phyloP scores from a whole-genome alignment of 2,113 vertebrate genomes.

The Poeciliopsis turrubarensis region DNA sequence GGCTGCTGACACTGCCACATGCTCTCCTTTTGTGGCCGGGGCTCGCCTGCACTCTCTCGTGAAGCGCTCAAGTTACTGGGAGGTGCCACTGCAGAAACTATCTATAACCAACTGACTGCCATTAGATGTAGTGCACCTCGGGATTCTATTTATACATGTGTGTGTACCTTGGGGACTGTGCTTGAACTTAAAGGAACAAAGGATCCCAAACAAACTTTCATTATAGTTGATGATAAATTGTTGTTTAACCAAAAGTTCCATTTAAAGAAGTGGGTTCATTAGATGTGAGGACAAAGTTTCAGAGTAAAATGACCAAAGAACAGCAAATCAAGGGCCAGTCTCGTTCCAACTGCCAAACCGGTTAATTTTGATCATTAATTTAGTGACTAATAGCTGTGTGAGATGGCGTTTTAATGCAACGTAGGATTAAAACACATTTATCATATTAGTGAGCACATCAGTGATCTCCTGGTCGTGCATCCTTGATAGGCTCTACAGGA shows the following conservation, averaged over 20 bases:
- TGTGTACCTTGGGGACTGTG: constrained; percentile 36
- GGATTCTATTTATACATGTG: constrained; percentile 41
- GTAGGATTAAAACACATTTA: constrained; percentile 83
- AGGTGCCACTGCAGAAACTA: constrained; percentile 56
- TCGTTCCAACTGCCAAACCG: constrained; percentile 74
- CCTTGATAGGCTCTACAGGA: constrained; percentile 83
- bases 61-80: constrained; percentile 33
- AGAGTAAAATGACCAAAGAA: constrained; percentile 70
- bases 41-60: constrained; percentile 47
- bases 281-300: constrained; percentile 64
- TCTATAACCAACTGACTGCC: constrained; percentile 53
- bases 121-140: constrained; percentile 28
- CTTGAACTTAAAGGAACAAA: constrained; percentile 54
- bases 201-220: constrained; percentile 50
- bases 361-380: constrained; percentile 82
- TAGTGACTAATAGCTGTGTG: constrained; percentile 75
- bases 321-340: constrained; percentile 58
- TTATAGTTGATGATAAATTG: constrained; percentile 66
- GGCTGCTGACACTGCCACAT: constrained; percentile 85
- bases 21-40: constrained; percentile 73
- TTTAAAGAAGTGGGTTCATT: constrained; percentile 70
- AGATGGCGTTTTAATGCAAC: constrained; percentile 82
- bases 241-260: constrained; percentile 56
- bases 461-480: constrained; percentile 80
- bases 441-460: constrained; percentile 82